These are phyloP conservation scores for Cotesia chilonis DNA, from an alignment of 1,140 invertebrate genomes.

Conservation along the genomic window DNA sequence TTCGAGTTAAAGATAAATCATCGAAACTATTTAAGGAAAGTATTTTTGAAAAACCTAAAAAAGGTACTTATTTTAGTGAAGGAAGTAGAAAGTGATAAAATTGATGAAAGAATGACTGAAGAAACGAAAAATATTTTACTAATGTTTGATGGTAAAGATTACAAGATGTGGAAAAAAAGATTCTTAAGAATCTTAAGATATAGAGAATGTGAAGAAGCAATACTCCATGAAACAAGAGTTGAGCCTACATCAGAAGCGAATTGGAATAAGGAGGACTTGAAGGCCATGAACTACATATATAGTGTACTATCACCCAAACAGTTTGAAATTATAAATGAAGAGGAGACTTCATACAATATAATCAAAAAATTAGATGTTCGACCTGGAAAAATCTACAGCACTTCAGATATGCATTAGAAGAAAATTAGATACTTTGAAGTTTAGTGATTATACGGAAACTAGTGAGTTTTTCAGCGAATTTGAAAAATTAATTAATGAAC, in stretches of 20 bases:
- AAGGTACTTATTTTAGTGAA: constrained; percentile 7
- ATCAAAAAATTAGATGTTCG: background rate
- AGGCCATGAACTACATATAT: background rate
- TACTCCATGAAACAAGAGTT: background rate
- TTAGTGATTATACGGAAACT: background rate
- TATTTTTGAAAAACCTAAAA: no score
- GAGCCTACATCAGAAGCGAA: background rate
- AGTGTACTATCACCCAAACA: background rate
- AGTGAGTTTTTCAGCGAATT: background rate
- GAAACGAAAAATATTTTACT: background rate
- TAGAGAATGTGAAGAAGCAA: background rate
- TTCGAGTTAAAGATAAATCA: no score
- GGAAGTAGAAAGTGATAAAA: background rate
- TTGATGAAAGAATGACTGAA: background rate
- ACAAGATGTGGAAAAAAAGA: background rate
- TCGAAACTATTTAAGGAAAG: no score
- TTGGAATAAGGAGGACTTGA: background rate
- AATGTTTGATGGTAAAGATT: background rate
- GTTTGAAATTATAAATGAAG: background rate
- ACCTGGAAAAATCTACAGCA: background rate
- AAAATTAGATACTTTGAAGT: background rate
- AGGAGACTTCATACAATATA: background rate
- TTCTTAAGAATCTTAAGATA: background rate
- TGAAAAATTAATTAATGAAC: constrained; percentile 1
- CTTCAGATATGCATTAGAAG: background rate